Percentiles rank a stretch among this genome's conserved stretches.
Conservation (phyloP, 2,113 vertebrate species). For the Rutilus rutilus region DNA sequence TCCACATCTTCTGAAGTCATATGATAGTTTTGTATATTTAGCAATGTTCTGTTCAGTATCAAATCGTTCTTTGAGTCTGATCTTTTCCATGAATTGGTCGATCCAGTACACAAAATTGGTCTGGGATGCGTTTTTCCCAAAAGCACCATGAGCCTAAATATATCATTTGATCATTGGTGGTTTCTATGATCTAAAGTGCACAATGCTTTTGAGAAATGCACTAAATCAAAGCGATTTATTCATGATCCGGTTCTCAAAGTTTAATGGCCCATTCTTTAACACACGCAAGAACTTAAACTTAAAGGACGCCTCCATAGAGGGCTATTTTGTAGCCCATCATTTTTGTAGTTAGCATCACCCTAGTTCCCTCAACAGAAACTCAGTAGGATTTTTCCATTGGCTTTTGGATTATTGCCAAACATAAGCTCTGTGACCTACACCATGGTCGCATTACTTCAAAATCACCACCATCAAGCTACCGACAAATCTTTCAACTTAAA, state of each 20-base stretch:
- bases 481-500: too few relatives aligned
- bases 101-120: neutral
- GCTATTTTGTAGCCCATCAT: neutral
- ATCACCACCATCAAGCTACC: too few relatives aligned
- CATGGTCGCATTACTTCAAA: too few relatives aligned
- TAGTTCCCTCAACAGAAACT: neutral
- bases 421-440: neutral
- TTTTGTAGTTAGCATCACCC: neutral
- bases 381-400: neutral
- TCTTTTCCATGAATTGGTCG: neutral
- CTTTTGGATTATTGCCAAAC: neutral
- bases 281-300: too few relatives aligned
- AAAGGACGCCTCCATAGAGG: too few relatives aligned
- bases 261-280: neutral
- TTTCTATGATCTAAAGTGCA: neutral
- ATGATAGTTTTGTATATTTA: neutral
- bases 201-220: neutral
- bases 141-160: neutral
- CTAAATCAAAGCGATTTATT: neutral
- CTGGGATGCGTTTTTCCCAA: neutral
- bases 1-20: neutral
- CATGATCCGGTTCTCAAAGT: neutral
- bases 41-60: neutral
- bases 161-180: too few relatives aligned
- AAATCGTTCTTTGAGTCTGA: neutral